Evolutionary conservation across 2,797 vertebrate genomes (phyloP).

Genomic region (Denticeps clupeoides): DNA sequence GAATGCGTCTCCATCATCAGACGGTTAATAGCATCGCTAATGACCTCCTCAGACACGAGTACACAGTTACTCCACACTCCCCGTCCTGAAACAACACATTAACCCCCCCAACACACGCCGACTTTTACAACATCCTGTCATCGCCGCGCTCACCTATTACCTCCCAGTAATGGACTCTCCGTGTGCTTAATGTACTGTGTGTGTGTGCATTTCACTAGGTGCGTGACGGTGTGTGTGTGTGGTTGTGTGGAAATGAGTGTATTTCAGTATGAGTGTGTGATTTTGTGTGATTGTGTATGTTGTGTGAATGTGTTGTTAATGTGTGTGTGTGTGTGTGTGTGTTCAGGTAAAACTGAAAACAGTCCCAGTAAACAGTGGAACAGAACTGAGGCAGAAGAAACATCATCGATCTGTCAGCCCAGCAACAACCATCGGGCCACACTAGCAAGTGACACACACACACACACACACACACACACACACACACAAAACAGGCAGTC

Average conservation of each 20-base stretch:
- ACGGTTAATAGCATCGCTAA: neutral
- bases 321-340: neutral
- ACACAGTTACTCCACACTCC: too few relatives aligned
- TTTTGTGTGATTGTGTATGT: neutral
- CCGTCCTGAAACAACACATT: conserved; percentile 61
- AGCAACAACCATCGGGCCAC: neutral
- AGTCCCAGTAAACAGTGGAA: neutral
- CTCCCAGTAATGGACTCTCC: conserved; percentile 60
- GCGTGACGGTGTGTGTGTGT: neutral
- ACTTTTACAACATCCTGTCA: conserved; percentile 64
- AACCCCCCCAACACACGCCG: conserved; percentile 46
- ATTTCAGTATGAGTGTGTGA: neutral
- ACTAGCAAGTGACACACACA: conserved; percentile 1
- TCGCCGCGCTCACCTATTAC: conserved; percentile 63
- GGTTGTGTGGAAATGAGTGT: neutral
- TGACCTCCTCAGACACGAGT: neutral
- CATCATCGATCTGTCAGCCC: neutral
- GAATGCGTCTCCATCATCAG: neutral
- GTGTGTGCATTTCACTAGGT: neutral
- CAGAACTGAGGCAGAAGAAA: neutral
- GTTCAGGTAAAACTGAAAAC: neutral
- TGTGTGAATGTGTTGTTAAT: conserved; percentile 1
- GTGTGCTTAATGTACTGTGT: conserved; percentile 44
- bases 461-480: neutral
- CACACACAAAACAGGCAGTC: too few relatives aligned